A percentile compares a stretch with the other conserved stretches of the same genome.
These are phyloP conservation scores for Cryptus viduatorius DNA, from an alignment of 2,888 invertebrate species.

Conservation along the genomic window DNA sequence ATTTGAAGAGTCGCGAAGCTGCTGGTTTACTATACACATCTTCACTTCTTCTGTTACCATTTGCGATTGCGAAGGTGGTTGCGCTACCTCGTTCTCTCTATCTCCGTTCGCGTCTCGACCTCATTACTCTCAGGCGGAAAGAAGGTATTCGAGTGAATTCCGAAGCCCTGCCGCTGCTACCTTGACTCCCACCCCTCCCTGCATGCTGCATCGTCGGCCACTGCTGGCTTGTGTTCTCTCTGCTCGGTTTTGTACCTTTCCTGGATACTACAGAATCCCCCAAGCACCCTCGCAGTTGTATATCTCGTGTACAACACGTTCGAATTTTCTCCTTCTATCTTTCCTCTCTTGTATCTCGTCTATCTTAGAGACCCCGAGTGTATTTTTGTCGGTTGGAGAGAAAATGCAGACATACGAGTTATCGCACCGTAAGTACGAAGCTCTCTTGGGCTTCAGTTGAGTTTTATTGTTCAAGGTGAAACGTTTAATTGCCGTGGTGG, in stretches of 20 bases:
- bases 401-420: slow-evolving; percentile 5
- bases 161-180: slow-evolving; percentile 33
- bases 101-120: slow-evolving; percentile 53
- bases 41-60: slow-evolving; percentile 24
- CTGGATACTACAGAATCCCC: slow-evolving; percentile 41
- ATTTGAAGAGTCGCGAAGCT: slow-evolving; percentile 57
- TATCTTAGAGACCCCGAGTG: slow-evolving; percentile 24
- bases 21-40: slow-evolving; percentile 17
- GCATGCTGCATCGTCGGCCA: slow-evolving; percentile 26
- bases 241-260: slow-evolving; percentile 28
- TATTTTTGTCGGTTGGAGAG: slow-evolving; percentile 43
- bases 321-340: slow-evolving; percentile 22
- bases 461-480: slow-evolving; percentile 13
- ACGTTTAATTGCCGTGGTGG: slow-evolving; percentile 20
- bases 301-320: slow-evolving; percentile 33
- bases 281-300: slow-evolving; percentile 29
- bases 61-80: slow-evolving; percentile 27
- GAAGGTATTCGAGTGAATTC: slow-evolving; percentile 64
- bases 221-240: slow-evolving; percentile 19
- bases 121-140: slow-evolving; percentile 62
- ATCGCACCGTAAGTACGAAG: slow-evolving; percentile 8
- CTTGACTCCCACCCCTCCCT: not conserved
- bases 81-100: slow-evolving; percentile 37
- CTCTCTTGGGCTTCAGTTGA: not conserved
- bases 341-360: slow-evolving; percentile 34